Conservation (phyloP, 2,888 invertebrate genomes). For the Athripsodes cinereus region DNA sequence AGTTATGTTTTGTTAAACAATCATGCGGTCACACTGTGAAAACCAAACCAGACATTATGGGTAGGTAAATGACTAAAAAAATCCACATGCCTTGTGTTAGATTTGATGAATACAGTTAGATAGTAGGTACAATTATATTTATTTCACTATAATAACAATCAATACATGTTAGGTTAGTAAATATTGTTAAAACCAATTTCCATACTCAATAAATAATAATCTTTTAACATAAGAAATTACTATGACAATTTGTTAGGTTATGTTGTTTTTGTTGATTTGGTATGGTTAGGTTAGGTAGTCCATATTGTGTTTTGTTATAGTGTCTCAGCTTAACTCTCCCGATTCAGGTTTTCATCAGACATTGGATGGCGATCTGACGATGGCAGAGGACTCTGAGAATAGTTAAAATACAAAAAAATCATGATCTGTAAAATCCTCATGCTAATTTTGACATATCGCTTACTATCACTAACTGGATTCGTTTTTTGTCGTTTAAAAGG, state of each 20-base stretch:
- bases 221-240: neutral
- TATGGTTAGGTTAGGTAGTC: slow-evolving; percentile 17
- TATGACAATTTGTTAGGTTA: neutral
- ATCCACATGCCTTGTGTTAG: too few relatives aligned
- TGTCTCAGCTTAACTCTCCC: slow-evolving; percentile 46
- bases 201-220: neutral
- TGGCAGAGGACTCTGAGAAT: slow-evolving; percentile 65
- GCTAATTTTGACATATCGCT: too few relatives aligned
- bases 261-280: slow-evolving; percentile 2
- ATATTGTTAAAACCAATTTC: too few relatives aligned
- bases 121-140: neutral
- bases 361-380: slow-evolving; percentile 50
- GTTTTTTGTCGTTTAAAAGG: too few relatives aligned
- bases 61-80: too few relatives aligned
- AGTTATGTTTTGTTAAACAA: too few relatives aligned
- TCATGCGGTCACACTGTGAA: too few relatives aligned
- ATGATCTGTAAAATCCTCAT: neutral
- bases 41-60: too few relatives aligned
- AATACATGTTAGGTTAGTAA: neutral
- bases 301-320: slow-evolving; percentile 1
- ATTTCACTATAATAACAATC: neutral
- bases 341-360: slow-evolving; percentile 72
- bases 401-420: slow-evolving; percentile 17
- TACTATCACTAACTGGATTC: too few relatives aligned
- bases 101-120: too few relatives aligned